A percentile compares a stretch with the other conserved stretches of the same genome.
Evolutionary conservation across 2,888 invertebrate species (phyloP).

Genomic region (Girardia tigrina): DNA sequence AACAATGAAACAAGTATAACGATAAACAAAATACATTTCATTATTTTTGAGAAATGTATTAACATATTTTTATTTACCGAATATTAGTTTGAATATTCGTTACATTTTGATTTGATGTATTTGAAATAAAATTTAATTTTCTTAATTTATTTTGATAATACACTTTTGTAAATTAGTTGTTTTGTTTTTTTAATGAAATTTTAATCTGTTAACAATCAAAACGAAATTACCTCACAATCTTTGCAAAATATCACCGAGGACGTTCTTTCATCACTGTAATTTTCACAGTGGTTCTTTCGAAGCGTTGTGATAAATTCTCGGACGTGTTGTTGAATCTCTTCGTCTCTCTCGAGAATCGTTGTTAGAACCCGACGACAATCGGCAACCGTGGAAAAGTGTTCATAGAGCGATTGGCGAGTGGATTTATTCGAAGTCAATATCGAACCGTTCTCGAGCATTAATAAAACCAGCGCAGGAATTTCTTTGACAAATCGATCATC

Average conservation of each 20-base stretch:
- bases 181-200: too few relatives aligned
- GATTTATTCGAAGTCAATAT: neutral
- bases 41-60: too few relatives aligned
- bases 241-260: conserved; percentile 8
- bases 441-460: neutral
- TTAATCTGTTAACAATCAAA: neutral
- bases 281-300: neutral
- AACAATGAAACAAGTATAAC: too few relatives aligned
- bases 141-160: too few relatives aligned
- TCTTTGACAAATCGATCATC: too few relatives aligned
- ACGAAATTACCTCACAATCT: neutral
- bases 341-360: neutral
- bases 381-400: neutral
- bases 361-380: neutral
- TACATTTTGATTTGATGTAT: too few relatives aligned
- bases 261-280: neutral
- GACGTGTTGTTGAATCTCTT: neutral
- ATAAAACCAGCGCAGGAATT: neutral
- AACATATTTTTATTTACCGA: too few relatives aligned
- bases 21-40: too few relatives aligned
- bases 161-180: too few relatives aligned
- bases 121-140: too few relatives aligned
- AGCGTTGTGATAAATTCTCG: neutral
- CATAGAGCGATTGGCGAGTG: neutral
- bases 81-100: too few relatives aligned